Percentiles rank a stretch among this genome's conserved stretches.
phyloP scores from a whole-genome alignment of 2,113 vertebrate genomes.

The Leucopsar rothschildi region DNA sequence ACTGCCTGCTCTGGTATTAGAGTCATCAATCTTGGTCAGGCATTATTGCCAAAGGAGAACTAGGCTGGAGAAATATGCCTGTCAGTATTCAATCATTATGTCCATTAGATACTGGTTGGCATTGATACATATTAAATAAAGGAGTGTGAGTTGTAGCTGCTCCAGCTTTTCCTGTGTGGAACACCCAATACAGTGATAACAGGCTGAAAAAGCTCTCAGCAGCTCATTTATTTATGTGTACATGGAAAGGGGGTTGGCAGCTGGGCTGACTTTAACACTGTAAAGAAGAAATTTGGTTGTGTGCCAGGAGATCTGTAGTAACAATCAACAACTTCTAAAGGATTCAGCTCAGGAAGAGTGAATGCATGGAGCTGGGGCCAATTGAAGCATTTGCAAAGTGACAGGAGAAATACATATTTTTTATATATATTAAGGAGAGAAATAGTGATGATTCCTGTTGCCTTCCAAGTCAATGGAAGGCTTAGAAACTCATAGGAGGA shows the following conservation, averaged over 20 bases:
- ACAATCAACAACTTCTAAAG: neutral
- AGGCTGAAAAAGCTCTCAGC: slow-evolving; percentile 3
- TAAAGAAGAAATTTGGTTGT: neutral
- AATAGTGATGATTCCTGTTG: neutral
- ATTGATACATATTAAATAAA: slow-evolving; percentile 35
- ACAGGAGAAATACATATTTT: neutral
- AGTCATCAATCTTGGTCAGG: slow-evolving; percentile 60
- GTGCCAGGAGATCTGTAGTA: neutral
- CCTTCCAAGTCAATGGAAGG: neutral
- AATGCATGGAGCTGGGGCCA: neutral
- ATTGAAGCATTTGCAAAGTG: neutral
- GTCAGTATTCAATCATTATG: slow-evolving; percentile 46
- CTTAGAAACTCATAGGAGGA: neutral
- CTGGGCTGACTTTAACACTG: neutral
- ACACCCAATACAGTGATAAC: neutral
- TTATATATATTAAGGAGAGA: neutral
- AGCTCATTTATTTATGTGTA: neutral
- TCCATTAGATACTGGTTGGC: slow-evolving; percentile 40
- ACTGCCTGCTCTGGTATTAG: slow-evolving; percentile 52
- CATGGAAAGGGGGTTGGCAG: neutral
- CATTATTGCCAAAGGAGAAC: slow-evolving; percentile 54
- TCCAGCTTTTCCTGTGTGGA: neutral
- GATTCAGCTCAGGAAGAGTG: neutral
- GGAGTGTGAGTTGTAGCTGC: neutral
- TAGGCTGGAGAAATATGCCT: slow-evolving; percentile 45